Evolutionary conservation across 2,888 invertebrate genomes (phyloP), one percentile per base, ranked within the genome.

Genomic region (Sarcophaga variegata): DNA sequence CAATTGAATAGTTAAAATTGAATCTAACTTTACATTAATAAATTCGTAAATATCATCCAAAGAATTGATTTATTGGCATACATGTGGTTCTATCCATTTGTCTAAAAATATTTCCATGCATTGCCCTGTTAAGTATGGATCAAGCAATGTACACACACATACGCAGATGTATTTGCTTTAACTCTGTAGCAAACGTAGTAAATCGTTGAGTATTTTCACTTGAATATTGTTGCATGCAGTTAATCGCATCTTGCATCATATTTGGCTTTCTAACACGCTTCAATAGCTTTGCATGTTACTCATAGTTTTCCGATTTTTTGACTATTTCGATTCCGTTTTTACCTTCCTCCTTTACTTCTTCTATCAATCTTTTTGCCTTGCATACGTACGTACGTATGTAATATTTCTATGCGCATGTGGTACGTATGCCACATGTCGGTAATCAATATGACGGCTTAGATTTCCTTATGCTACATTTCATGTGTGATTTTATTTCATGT

Each of bases 191-290:
- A 14, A 37, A 37, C 8, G 6, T 37, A 37, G 37, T 37, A 67
- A 77, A 77, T 69, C 17, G 69, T 78, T n/a, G 47, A 22, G 74
- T 85, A 69, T 54, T 64, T 86, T 79, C 69, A 88, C 80, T 83
- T 81, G 59, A 78, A 80, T 69, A 72, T 88, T 75, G 87, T 88
- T 75, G 87, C 87, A 88, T 88, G 87, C 83, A 83, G 63, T 85
- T 85, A 88, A 88, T 85, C 78, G 66, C 83, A 88, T 83, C 75
- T 75, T 75, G 81, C 75, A 78, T 47, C 69, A 82, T 82, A 82
- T 75, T 82, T 85, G 60, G 60, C 64, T 76, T 70, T 12, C 63
- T 45, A 69, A 17, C 22, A 70, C 25, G 81, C 62, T 82, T 69
- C 76, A 74, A 22, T 80, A 54, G 25, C 37, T 70, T 79, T 82